These are phyloP conservation scores for Pangasius sanitwongsei DNA, from an alignment of 2,797 vertebrate species.

Conservation along the genomic window DNA sequence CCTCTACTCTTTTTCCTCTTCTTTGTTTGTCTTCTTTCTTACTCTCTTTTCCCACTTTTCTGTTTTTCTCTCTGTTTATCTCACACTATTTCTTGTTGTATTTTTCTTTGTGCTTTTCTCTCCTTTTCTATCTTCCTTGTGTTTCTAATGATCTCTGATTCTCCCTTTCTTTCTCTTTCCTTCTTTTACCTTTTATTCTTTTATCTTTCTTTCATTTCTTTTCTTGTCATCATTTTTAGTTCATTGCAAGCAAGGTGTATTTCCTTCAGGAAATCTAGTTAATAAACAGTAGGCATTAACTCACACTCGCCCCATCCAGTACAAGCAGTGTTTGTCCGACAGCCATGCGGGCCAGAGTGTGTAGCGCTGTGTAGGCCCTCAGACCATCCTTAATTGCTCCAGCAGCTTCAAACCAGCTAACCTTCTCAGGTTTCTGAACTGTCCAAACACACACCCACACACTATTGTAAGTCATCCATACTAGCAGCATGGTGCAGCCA, in stretches of 20 bases:
- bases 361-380: slow-evolving; percentile 87
- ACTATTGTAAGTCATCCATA: background rate
- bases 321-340: slow-evolving; percentile 86
- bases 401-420: slow-evolving; percentile 81
- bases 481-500: background rate
- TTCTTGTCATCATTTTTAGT: background rate
- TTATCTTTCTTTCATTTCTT: background rate
- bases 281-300: slow-evolving; percentile 62
- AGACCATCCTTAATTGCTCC: slow-evolving; percentile 85
- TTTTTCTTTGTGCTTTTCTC: background rate
- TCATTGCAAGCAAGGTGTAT: background rate
- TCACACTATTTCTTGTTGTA: background rate
- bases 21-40: background rate
- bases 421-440: slow-evolving; percentile 90
- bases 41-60: background rate
- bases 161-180: background rate
- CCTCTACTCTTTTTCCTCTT: background rate
- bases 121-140: background rate
- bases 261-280: background rate
- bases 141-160: background rate
- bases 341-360: slow-evolving; percentile 83
- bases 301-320: slow-evolving; percentile 90
- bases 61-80: background rate
- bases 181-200: background rate
- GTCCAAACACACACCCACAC: slow-evolving; percentile 41